These are phyloP conservation scores for Reinhardtius hippoglossoides DNA, from an alignment of 2,113 vertebrate species.

Conservation along the genomic window DNA sequence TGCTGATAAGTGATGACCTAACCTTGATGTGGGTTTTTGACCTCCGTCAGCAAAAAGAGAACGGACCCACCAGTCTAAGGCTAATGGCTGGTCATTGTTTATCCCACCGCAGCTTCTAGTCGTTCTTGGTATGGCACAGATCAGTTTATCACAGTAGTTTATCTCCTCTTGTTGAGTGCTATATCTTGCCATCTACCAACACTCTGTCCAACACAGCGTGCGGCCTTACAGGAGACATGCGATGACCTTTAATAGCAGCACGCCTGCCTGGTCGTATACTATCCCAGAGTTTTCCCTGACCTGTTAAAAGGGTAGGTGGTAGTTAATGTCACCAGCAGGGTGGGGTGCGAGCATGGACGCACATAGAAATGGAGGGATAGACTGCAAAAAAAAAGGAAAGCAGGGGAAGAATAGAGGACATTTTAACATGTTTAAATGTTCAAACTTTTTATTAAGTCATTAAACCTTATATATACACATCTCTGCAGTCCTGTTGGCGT, in stretches of 20 bases:
- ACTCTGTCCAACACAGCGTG: constrained; percentile 25
- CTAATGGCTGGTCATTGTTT: too few species aligned
- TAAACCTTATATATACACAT: neutral
- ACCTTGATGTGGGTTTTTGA: too few species aligned
- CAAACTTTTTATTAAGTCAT: neutral
- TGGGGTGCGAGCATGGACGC: constrained; percentile 33
- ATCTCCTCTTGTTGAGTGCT: constrained; percentile 36
- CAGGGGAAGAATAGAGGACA: constrained; percentile 23
- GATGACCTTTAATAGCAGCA: constrained; percentile 67
- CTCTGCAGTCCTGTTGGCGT: neutral
- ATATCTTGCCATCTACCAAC: constrained; percentile 37
- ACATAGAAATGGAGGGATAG: constrained; percentile 22
- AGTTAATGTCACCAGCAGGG: constrained; percentile 58
- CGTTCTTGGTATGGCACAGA: too few species aligned
- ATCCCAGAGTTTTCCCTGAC: constrained; percentile 48
- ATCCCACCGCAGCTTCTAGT: too few species aligned
- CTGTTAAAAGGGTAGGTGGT: constrained; percentile 30
- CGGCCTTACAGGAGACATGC: constrained; percentile 31
- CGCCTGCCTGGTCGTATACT: constrained; percentile 48
- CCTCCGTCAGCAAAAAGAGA: too few species aligned
- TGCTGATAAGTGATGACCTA: too few species aligned
- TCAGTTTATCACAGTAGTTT: constrained; percentile 16
- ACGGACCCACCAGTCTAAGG: too few species aligned
- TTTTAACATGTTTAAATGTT: neutral
- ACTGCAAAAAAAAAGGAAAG: constrained; percentile 17